Percentiles rank a stretch among this genome's conserved stretches.
phyloP scores from a whole-genome alignment of 2,113 vertebrate species.

The Machaerirhynchus nigripectus region DNA sequence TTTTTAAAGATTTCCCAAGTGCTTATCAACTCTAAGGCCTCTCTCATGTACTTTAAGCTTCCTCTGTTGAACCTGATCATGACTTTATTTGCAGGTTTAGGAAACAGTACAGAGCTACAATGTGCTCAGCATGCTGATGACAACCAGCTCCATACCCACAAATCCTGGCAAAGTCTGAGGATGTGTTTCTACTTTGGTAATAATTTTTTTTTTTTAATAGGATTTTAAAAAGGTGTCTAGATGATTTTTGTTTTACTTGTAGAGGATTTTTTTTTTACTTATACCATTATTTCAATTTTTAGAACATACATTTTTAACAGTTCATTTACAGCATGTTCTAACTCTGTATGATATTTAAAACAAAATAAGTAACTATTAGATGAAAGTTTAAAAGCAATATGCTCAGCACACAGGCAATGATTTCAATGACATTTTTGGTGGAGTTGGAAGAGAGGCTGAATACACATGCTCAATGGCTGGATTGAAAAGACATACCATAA shows the following conservation, averaged over 20 bases:
- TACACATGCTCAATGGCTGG: background rate
- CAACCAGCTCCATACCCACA: background rate
- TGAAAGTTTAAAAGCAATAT: slow-evolving; percentile 8
- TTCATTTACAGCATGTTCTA: background rate
- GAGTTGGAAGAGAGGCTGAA: background rate
- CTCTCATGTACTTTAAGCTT: background rate
- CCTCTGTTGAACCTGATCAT: background rate
- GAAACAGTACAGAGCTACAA: background rate
- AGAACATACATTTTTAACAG: background rate
- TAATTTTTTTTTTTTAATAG: background rate
- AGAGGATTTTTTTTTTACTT: background rate
- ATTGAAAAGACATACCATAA: slow-evolving; percentile 42
- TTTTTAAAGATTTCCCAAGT: background rate
- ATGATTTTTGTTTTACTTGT: background rate
- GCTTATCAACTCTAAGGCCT: background rate
- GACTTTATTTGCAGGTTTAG: slow-evolving; percentile 9
- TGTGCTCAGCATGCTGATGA: background rate
- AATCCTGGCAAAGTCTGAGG: background rate
- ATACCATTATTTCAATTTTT: background rate
- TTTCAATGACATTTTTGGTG: slow-evolving; percentile 9
- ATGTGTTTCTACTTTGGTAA: background rate
- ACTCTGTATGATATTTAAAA: background rate
- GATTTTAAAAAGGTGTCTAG: background rate
- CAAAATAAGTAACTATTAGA: background rate
- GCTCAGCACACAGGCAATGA: background rate